These are phyloP conservation scores for Leptopterna dolabrata DNA, from an alignment of 2,888 invertebrate species.

Conservation along the genomic window DNA sequence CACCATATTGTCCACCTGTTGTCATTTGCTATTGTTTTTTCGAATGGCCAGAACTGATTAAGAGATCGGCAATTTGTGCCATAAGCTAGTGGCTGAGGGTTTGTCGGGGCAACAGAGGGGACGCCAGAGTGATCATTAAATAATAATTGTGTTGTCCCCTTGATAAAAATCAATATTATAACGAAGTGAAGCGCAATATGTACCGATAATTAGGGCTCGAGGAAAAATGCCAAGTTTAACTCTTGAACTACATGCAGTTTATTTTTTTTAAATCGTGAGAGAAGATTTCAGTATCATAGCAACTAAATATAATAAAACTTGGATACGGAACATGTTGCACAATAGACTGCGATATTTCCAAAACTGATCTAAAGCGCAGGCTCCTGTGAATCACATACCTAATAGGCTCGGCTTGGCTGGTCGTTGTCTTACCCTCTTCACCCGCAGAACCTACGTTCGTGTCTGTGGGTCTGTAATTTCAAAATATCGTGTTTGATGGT, in stretches of 20 bases:
- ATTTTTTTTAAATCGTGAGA: neutral
- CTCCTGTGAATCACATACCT: slow-evolving; percentile 39
- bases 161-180: no score
- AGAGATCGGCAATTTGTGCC: no score
- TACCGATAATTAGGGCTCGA: no score
- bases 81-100: no score
- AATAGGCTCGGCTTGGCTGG: slow-evolving; percentile 47
- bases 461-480: slow-evolving; percentile 46
- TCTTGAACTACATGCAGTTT: slow-evolving; percentile 3
- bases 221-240: no score
- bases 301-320: neutral
- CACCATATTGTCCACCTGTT: no score
- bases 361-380: slow-evolving; percentile 47
- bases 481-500: slow-evolving; percentile 19
- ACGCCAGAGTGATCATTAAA: no score
- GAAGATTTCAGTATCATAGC: neutral
- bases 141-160: no score
- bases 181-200: no score
- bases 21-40: no score
- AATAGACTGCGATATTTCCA: neutral
- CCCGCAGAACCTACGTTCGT: slow-evolving; percentile 38
- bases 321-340: neutral
- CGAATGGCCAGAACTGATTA: no score
- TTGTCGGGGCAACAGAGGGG: no score
- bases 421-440: slow-evolving; percentile 32